Percentiles rank a stretch among this genome's conserved stretches.
These are phyloP conservation scores for Oopsacas minuta DNA, from an alignment of 37 sponge, comb jelly and placozoan genomes.

Conservation along the genomic window DNA sequence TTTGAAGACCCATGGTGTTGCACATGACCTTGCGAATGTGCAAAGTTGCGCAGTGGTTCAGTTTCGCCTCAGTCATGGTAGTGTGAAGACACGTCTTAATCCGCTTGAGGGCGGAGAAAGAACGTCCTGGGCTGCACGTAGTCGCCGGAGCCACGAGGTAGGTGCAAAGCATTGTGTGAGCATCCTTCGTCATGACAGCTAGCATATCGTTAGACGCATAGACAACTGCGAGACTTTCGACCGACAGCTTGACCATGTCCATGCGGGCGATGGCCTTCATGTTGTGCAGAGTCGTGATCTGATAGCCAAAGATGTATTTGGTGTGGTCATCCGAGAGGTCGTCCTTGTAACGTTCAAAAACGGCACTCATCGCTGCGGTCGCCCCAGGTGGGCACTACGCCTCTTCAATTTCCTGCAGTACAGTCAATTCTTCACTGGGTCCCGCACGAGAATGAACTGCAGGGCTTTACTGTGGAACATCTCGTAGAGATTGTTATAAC, in stretches of 20 bases:
- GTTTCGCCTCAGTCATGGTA: slow-evolving; percentile 20
- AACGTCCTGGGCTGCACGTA: background rate
- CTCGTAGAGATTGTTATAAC: slow-evolving; percentile 7
- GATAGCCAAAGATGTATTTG: background rate
- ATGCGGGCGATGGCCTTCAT: background rate
- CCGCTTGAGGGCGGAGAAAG: slow-evolving; percentile 13
- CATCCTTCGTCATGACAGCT: slow-evolving; percentile 13
- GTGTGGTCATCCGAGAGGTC: slow-evolving; percentile 13
- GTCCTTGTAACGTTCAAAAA: slow-evolving; percentile 2
- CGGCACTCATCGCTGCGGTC: background rate
- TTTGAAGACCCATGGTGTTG: no score
- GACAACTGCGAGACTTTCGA: slow-evolving; percentile 12
- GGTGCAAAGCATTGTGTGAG: slow-evolving; percentile 10
- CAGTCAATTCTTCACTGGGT: background rate
- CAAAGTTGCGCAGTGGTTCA: slow-evolving; percentile 2
- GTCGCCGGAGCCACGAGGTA: slow-evolving; percentile 9
- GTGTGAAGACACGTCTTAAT: background rate
- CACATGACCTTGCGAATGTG: background rate
- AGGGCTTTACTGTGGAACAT: background rate
- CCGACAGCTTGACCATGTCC: slow-evolving; percentile 9
- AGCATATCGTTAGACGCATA: slow-evolving; percentile 1
- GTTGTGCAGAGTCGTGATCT: background rate
- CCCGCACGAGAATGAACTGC: background rate
- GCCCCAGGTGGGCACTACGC: background rate
- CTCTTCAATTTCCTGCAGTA: slow-evolving; percentile 10